phyloP scores from a whole-genome alignment of 1,140 invertebrate genomes.

The Ips nitidus region DNA sequence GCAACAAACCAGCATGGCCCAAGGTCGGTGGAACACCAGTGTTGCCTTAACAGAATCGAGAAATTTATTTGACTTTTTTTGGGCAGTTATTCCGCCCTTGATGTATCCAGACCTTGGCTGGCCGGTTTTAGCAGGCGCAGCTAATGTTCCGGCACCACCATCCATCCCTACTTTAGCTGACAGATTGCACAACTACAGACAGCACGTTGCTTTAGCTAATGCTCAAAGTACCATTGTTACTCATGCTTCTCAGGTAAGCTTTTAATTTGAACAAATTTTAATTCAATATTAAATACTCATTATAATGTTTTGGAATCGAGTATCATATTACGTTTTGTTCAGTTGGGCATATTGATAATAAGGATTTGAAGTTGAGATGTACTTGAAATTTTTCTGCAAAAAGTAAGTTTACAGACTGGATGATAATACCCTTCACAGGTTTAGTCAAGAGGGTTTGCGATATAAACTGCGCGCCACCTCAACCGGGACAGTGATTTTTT shows the following conservation, averaged over 20 bases:
- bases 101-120: conserved; percentile 64
- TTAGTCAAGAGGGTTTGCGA: too few relatives aligned
- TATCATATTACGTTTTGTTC: neutral
- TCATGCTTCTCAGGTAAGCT: conserved; percentile 49
- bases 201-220: conserved; percentile 50
- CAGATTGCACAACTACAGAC: conserved; percentile 57
- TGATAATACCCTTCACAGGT: too few relatives aligned
- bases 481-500: too few relatives aligned
- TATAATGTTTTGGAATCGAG: neutral
- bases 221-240: conserved; percentile 55
- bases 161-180: conserved; percentile 57
- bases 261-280: neutral
- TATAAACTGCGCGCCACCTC: too few relatives aligned
- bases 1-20: conserved; percentile 55
- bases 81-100: conserved; percentile 55
- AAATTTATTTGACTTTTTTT: conserved; percentile 6
- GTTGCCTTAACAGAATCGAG: neutral
- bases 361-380: too few relatives aligned
- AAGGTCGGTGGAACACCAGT: conserved; percentile 44
- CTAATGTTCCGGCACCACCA: conserved; percentile 49
- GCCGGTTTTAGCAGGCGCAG: conserved; percentile 53
- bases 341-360: neutral
- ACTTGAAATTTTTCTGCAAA: too few relatives aligned
- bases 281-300: neutral
- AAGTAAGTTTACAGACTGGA: too few relatives aligned